A percentile compares a stretch with the other conserved stretches of the same genome.
phyloP scores from a whole-genome alignment of 1,140 invertebrate genomes.

The Drosophila guanche region DNA sequence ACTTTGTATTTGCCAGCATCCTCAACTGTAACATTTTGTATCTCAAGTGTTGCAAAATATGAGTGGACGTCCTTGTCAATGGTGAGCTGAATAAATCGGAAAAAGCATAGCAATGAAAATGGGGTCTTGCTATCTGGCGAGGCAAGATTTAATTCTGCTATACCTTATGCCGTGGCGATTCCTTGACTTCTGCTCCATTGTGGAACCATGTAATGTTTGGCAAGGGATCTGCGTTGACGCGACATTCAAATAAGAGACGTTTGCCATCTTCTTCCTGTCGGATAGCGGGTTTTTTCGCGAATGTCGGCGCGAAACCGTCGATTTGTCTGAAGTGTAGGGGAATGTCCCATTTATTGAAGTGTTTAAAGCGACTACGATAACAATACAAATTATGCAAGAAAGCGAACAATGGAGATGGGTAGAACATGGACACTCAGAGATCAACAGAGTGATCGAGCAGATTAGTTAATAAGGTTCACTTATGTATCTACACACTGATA shows the following conservation, averaged over 20 bases:
- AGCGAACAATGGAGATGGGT: too few species aligned
- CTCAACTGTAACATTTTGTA: constrained; percentile 96
- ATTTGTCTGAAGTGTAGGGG: constrained; percentile 90
- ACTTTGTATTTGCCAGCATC: constrained; percentile 99
- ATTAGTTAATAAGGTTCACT: too few species aligned
- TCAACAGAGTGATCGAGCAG: too few species aligned
- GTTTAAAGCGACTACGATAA: background rate
- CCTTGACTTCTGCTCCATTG: constrained; percentile 90
- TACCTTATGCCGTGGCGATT: constrained; percentile 93
- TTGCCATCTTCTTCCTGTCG: constrained; percentile 98
- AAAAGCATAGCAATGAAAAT: background rate
- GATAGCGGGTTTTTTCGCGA: constrained; percentile 98
- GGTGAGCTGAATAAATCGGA: constrained; percentile 87
- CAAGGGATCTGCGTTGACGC: constrained; percentile 96
- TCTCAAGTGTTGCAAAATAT: constrained; percentile 95
- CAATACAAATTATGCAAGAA: too few species aligned
- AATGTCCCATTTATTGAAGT: background rate
- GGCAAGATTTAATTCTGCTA: too few species aligned
- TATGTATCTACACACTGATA: too few species aligned
- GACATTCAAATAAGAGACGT: constrained; percentile 97
- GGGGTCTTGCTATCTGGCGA: constrained; percentile 11
- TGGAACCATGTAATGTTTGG: constrained; percentile 96
- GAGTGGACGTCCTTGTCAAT: constrained; percentile 96
- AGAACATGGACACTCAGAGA: too few species aligned
- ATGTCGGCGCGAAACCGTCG: constrained; percentile 98